These are phyloP conservation scores for Micromesistius poutassou DNA, from an alignment of 2,797 vertebrate species.

Conservation along the genomic window DNA sequence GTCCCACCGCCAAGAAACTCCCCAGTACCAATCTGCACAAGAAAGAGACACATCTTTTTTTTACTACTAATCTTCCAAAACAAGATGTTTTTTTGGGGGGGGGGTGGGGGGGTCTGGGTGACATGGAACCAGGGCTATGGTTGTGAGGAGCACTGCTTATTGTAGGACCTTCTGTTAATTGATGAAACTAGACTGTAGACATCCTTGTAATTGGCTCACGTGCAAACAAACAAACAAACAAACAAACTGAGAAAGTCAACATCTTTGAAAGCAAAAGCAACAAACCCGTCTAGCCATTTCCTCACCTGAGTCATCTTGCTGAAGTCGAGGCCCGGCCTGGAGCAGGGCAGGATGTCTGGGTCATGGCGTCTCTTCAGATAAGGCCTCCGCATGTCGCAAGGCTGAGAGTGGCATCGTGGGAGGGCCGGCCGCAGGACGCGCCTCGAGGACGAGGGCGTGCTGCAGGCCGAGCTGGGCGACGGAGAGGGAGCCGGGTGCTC, in stretches of 20 bases:
- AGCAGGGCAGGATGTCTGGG: constrained; percentile 74
- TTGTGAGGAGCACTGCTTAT: background rate
- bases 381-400: constrained; percentile 87
- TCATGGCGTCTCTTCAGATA: constrained; percentile 82
- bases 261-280: too few species aligned
- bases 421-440: constrained; percentile 77
- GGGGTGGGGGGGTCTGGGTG: too few species aligned
- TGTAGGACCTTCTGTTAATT: background rate
- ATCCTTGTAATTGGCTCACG: too few species aligned
- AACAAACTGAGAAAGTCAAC: too few species aligned
- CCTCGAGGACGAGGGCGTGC: constrained; percentile 79
- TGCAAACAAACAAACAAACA: too few species aligned
- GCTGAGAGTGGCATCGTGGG: constrained; percentile 89
- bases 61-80: too few species aligned
- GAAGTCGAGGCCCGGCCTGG: constrained; percentile 82
- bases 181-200: background rate
- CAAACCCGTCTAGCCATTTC: background rate
- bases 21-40: constrained; percentile 64
- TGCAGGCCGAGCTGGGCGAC: constrained; percentile 82
- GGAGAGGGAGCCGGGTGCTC: constrained; percentile 71
- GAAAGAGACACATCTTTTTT: background rate
- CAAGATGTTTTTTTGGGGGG: too few species aligned
- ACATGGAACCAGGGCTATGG: too few species aligned
- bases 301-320: constrained; percentile 87
- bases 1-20: constrained; percentile 46